phyloP scores from a whole-genome alignment of 2,888 invertebrate genomes.

The Hololepta plana region DNA sequence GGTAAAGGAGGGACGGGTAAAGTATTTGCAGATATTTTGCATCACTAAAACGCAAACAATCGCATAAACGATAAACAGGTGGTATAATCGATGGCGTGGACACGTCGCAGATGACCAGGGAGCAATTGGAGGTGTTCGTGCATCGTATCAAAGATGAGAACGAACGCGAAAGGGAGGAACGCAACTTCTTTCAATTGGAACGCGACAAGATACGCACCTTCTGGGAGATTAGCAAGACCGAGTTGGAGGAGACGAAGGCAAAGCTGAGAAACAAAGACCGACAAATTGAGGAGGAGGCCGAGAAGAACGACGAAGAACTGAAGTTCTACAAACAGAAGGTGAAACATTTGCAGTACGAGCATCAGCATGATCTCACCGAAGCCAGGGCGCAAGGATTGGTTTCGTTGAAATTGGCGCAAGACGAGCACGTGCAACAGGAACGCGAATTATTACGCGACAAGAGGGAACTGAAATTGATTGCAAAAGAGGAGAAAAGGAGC shows the following conservation, averaged over 20 bases:
- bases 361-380: conserved; percentile 69
- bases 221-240: conserved; percentile 88
- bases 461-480: conserved; percentile 41
- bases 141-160: conserved; percentile 74
- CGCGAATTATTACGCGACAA: conserved; percentile 59
- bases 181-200: conserved; percentile 90
- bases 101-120: conserved; percentile 80
- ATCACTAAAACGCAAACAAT: not conserved
- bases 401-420: conserved; percentile 65
- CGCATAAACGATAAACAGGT: conserved; percentile 5
- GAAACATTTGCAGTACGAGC: conserved; percentile 83
- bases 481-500: conserved; percentile 49
- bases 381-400: conserved; percentile 70
- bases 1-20: conserved; percentile 10
- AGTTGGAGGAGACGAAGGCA: conserved; percentile 70
- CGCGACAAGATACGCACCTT: conserved; percentile 85
- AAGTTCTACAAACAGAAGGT: conserved; percentile 85
- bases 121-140: conserved; percentile 81
- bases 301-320: conserved; percentile 72
- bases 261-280: conserved; percentile 58
- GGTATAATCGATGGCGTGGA: conserved; percentile 72
- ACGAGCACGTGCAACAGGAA: conserved; percentile 63
- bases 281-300: conserved; percentile 74
- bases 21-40: conserved; percentile 5
- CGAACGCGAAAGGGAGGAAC: conserved; percentile 84